Evolutionary conservation across 2,113 vertebrate genomes (phyloP), one percentile per base, ranked within the genome.

Genomic region (Hypocryptadius cinnamomeus): DNA sequence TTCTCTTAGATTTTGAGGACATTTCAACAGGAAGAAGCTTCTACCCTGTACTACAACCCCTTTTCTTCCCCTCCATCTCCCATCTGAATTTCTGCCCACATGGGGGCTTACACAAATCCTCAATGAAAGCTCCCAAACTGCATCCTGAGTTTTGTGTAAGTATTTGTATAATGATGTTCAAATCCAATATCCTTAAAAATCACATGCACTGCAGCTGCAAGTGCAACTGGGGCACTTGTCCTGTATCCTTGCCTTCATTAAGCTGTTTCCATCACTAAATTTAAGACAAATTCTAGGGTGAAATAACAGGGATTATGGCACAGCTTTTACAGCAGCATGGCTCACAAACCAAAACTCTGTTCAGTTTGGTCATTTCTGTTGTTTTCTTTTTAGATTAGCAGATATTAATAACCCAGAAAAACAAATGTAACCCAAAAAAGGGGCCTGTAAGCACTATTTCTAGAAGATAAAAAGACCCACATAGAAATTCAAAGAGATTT

Each of bases 41-140:
- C 56, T 18, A 44, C 27, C 8, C 33, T 37, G 15, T 20, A 57
- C 8, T 27, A 57, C 13, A 40, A 44, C 1, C 14, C 14, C 8
- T 28, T 31, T 69, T 60, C 35, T 18, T 8, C 28, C 22, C 66
- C 33, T 53, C 13, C 13, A 25, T 20, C 22, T 85, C 47, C 70
- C 19, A 25, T 9, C 17, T 63, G 25, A 92, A 20, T 19, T 61
- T 37, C 28, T 12, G 24, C 22, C 18, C 30, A 39, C 7, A 6
- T 0, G 0, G 21, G 8, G 25, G 20, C 23, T 56, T 39, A 21
- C 5, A 15, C 4, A 23, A 45, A 66, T 14, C 30, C 51, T 16
- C 71, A 54, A 4, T 1, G 10, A 59, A 72, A 45, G 21, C 23
- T 87, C 63, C 56, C 10, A 11, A 73, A 69, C 17, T 4, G 28